These are phyloP conservation scores for Nanorana parkeri DNA, from an alignment of 2,113 vertebrate genomes.

Conservation along the genomic window DNA sequence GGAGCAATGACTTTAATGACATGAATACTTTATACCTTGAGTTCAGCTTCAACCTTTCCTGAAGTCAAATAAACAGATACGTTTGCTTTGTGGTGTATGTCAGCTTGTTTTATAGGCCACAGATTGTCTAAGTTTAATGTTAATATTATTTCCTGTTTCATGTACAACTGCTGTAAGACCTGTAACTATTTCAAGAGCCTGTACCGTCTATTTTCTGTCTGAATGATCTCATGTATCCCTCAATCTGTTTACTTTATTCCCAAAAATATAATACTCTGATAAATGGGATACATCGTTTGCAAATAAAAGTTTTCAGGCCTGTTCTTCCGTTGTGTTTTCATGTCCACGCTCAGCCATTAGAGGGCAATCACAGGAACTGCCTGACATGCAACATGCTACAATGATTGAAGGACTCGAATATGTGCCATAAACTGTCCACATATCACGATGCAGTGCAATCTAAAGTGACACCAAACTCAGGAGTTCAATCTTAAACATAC, in stretches of 20 bases:
- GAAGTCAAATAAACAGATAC: background rate
- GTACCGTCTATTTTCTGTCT: background rate
- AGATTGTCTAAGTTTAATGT: background rate
- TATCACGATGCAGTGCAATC: too few relatives aligned
- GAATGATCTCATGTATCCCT: background rate
- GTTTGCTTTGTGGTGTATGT: background rate
- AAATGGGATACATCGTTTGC: background rate
- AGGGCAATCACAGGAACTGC: too few relatives aligned
- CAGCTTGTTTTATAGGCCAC: slow-evolving; percentile 1
- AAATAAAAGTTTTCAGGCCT: slow-evolving; percentile 30
- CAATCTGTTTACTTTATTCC: background rate
- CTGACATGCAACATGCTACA: background rate
- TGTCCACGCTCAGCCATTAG: too few relatives aligned
- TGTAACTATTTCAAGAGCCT: background rate
- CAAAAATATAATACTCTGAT: background rate
- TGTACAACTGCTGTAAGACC: background rate
- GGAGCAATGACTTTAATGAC: too few relatives aligned
- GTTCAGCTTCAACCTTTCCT: too few relatives aligned
- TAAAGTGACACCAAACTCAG: too few relatives aligned
- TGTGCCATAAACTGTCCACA: too few relatives aligned
- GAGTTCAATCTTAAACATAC: too few relatives aligned
- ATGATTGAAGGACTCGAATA: background rate
- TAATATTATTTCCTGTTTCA: background rate
- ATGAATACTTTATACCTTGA: too few relatives aligned
- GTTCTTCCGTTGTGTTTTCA: background rate